Percentiles rank a stretch among this genome's conserved stretches.
Conservation (phyloP, 2,888 invertebrate species). For the Merodon equestris region DNA sequence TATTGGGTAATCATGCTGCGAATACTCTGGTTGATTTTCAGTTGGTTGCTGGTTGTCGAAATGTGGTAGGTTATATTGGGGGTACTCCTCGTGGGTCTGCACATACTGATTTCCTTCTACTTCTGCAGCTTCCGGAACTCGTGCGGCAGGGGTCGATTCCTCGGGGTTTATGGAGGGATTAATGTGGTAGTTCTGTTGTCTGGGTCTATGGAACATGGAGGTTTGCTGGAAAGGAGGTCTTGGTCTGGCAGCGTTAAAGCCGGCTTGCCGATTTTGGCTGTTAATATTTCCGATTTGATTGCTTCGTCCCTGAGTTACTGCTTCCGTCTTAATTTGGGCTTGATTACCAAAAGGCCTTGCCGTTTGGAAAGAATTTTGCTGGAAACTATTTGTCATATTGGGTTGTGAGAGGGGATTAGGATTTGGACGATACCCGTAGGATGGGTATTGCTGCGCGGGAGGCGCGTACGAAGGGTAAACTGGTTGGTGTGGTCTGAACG, state of each 20-base stretch:
- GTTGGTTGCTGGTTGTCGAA: not conserved
- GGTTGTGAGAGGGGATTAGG: too few species aligned
- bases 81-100: not conserved
- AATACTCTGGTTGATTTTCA: not conserved
- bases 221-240: not conserved
- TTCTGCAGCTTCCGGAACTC: not conserved
- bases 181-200: too few species aligned
- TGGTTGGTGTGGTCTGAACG: not conserved
- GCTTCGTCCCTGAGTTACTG: conserved; percentile 2
- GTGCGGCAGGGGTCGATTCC: not conserved
- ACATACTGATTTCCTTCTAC: conserved; percentile 1
- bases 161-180: too few species aligned
- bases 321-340: conserved; percentile 2
- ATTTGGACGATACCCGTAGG: too few species aligned
- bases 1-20: not conserved
- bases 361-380: too few species aligned
- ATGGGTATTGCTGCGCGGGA: not conserved
- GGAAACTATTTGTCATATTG: not conserved
- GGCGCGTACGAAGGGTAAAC: not conserved
- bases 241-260: not conserved
- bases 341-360: not conserved
- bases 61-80: too few species aligned
- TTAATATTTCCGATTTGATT: conserved; percentile 8
- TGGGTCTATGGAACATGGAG: too few species aligned
- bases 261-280: not conserved